Base-by-base conservation (phyloP, 2,888 invertebrate species). In the Magallana nippona region DNA sequence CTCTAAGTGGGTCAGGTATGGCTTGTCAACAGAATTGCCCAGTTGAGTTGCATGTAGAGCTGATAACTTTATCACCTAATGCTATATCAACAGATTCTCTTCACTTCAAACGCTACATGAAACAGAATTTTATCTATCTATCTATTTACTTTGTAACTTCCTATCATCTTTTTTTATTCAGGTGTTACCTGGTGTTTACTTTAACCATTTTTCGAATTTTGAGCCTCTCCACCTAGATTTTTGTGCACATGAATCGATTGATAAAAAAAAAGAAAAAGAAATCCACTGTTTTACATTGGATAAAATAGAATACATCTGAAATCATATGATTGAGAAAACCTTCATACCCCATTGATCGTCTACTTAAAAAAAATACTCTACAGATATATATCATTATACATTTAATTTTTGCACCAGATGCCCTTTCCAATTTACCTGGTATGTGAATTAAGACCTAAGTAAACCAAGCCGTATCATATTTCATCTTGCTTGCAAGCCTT, bases 71-170 rank as follows among this genome's bases (percentile, higher is more conserved):
- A 71, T 71, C 71, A 71, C 71, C 71, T 71, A 71, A 71, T 27
- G 71, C 71, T 71, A 13, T 71, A 71, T 27, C 71, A 27, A 71
- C 71, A 71, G 71, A 71, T 15, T 22, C 71, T 71, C 71, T 15
- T 71, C 71, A 71, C 71, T 71, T 71, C 71, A 71, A 71, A 15
- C 71, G 32, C 71, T 71, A 71, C 71, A 71, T 71, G 71, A 71
- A 71, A 71, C 71, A 71, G 32, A 71, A 22, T 71, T 22, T 71
- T 71, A 71, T 71, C 71, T 71, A 71, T 71, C 71, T 71, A 71
- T 71, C 71, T 71, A 71, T 71, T 71, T 71, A 71, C 71, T 71
- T 71, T 71, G 71, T 71, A 71, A 71, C 71, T 71, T 71, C 71
- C 71, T 71, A 71, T 22, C 71, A 15, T 71, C 32, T 32, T 71